Evolutionary conservation across 2,113 vertebrate genomes (phyloP), one percentile per base, ranked within the genome.

Genomic region (Bujurquina vittata): DNA sequence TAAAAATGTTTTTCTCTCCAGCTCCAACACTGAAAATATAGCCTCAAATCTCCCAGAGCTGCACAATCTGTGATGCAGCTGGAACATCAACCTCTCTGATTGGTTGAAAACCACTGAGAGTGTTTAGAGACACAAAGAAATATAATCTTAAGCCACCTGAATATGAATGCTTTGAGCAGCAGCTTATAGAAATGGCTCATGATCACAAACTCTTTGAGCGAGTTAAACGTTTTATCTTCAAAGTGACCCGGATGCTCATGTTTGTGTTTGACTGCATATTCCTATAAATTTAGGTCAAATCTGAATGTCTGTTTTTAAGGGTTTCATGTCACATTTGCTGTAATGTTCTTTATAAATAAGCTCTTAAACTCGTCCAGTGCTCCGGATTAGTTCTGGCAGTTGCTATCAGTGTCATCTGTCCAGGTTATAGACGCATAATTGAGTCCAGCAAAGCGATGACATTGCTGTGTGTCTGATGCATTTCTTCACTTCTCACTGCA

Each of bases 191-290:
- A 60, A 80, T 74, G 20, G 52, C 56, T 73, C 8, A 52, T 65
- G 12, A 75, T 35, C 33, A 7, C 49, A 18, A 18, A 11, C 43
- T 29, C 12, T 49, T 49, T 3, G 65, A 69, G 69, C 26, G 4
- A 78, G 63, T 10, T 31, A 55, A 63, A 57, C 60, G 15, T 65
- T 8, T 18, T 55, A 18, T 77, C 56, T 55, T 69, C 15, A 69
- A 73, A 58, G 22, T 37, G 54, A 54, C 40, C 58, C 52, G n/a
- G 17, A 15, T 6, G 31, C 0, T 57, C 31, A n/a, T 58, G n/a
- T 83, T 60, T 77, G 74, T 59, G 18, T 31, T 35, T 31, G 12
- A 18, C 15, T 74, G 43, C 76, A 46, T 77, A 58, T 83, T 40
- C 9, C 40, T 72, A 23, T 37, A 7, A 7, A 43, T 81, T 46